Evolutionary conservation across 2,797 vertebrate species (phyloP), one percentile per base, ranked within the genome.

Genomic region (Gadopsis bispinosus): DNA sequence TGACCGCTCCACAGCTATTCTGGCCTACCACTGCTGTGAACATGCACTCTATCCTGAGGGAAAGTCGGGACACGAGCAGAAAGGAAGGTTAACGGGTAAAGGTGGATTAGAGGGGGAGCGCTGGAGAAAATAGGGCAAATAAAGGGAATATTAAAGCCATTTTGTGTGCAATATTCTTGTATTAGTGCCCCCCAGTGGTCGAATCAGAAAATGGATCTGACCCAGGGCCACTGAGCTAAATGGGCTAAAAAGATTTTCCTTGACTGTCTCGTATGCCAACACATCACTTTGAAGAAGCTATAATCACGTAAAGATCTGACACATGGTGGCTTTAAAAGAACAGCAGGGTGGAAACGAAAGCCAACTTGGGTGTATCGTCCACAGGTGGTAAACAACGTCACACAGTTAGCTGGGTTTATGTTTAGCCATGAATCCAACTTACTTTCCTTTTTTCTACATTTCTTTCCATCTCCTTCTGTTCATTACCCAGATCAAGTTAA

Each of bases 1-100:
- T 86, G 83, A 83, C 77, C 80, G 83, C 77, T 77, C 59, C 62
- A 53, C 68, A 79, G 65, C 66, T 78, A 60, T 69, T 85, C 58
- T 66, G 53, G 33, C 47, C 43, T 41, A 35, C 33, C 64, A 31
- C 41, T 1, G 8, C 73, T 55, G 37, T 70, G 51, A 56, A 64
- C 69, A 65, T 29, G 53, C 39, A 50, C 29, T 61, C 2, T 65
- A 26, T 65, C 29, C 53, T 39, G 29, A 73, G 50, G 3, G 3
- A 60, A 51, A 65, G 45, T 64, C 7, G 39, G 56, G 62, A 64
- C 14, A 33, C 37, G 45, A 61, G 67, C 41, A 64, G 22, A 67
- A 14, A 20, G 22, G 47, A 54, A 35, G 29, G 56, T 76, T 68
- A 58, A 69, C 45, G 43, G 65, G 12, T 59, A 20, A 63, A 8